Percentiles rank a stretch among this genome's conserved stretches.
These are phyloP conservation scores for Mormyrus lacerda DNA, from an alignment of 2,113 vertebrate species.

Conservation along the genomic window DNA sequence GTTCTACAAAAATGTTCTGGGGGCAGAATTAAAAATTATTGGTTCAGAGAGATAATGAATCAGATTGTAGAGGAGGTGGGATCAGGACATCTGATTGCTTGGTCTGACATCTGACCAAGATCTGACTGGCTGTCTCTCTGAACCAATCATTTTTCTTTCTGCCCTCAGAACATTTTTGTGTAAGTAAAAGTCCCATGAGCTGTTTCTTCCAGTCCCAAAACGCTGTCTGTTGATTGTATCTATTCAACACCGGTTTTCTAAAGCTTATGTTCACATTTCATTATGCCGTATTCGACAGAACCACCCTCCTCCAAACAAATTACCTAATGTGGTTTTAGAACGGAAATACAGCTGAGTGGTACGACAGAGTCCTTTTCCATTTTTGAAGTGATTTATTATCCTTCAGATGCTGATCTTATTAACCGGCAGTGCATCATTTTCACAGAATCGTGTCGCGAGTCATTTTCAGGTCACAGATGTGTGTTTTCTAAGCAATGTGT, in stretches of 20 bases:
- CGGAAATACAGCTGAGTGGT: neutral
- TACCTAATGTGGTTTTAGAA: neutral
- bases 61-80: neutral
- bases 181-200: neutral
- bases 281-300: neutral
- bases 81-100: neutral
- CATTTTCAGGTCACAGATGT: slow-evolving; percentile 51
- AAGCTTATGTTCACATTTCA: neutral
- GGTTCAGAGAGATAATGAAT: neutral
- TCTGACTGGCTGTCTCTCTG: neutral
- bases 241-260: neutral
- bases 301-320: neutral
- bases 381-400: neutral
- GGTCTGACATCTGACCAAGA: neutral
- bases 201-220: neutral
- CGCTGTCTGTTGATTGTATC: neutral
- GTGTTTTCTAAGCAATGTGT: slow-evolving; percentile 49
- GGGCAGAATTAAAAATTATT: neutral
- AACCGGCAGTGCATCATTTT: slow-evolving; percentile 27
- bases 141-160: neutral
- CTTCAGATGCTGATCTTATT: slow-evolving; percentile 16
- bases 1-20: neutral
- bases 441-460: slow-evolving; percentile 46
- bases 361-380: neutral
- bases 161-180: neutral